Conservation (phyloP, 2,888 invertebrate species). For the Masnerella sp. region DNA sequence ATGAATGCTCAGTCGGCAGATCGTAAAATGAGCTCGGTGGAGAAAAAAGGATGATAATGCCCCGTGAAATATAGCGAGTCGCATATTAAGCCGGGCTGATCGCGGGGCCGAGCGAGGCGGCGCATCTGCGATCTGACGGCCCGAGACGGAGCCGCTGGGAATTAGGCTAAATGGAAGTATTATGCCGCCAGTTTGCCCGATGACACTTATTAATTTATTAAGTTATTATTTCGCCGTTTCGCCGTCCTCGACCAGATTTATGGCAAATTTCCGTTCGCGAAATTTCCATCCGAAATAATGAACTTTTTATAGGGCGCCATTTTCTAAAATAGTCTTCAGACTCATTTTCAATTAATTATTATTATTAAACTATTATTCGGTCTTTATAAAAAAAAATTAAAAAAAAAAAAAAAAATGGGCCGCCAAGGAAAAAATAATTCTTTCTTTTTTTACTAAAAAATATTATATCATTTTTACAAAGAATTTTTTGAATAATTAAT, state of each 20-base stretch:
- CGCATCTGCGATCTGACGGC: slow-evolving; percentile 70
- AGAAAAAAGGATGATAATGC: slow-evolving; percentile 70
- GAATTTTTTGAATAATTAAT: no score
- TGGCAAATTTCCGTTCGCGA: background rate
- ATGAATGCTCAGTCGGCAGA: slow-evolving; percentile 72
- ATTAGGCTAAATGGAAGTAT: slow-evolving; percentile 62
- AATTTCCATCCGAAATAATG: no score
- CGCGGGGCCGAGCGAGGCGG: slow-evolving; percentile 41
- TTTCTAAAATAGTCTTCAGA: no score
- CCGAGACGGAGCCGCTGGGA: slow-evolving; percentile 58
- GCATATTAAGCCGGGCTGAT: slow-evolving; percentile 61
- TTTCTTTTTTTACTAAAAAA: no score
- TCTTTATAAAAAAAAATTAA: no score
- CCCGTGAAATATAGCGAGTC: slow-evolving; percentile 69
- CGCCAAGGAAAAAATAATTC: no score
- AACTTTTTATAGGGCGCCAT: no score
- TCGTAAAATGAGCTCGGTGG: slow-evolving; percentile 69
- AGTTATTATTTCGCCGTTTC: slow-evolving; percentile 36
- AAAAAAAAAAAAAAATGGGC: no score
- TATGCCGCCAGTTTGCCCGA: slow-evolving; percentile 57
- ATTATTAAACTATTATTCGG: no score
- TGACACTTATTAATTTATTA: slow-evolving; percentile 69
- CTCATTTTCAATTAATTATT: no score
- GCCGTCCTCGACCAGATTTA: background rate
- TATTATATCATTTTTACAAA: no score